Base-by-base conservation (phyloP, 2,113 vertebrate genomes). In the Opisthocomus hoazin region DNA sequence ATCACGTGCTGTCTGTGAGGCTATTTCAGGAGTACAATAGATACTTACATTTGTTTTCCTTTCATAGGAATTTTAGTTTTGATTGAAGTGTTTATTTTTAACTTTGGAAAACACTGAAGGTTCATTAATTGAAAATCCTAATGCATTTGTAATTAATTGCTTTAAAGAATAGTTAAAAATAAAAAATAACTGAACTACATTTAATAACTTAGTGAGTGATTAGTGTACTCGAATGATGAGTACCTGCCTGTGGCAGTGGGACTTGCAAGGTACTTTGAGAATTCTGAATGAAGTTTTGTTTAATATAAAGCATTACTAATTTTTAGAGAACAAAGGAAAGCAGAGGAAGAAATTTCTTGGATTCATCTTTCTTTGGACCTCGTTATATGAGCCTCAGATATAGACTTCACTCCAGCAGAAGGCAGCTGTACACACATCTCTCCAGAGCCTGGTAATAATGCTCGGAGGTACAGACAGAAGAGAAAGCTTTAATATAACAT, bases 111-210 rank as follows among this genome's bases (percentile, higher is more conserved):
- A 82, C 37, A 82, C 17, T 14, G 45, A 24, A 54, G 41, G 41
- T 36, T 89, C 77, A 79, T 90, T 75, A 92, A 94, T 84, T 92
- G 87, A 92, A 94, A 95, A 58, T 46, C 34, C 18, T 77, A 53
- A 73, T 73, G 69, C 50, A 79, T 61, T 90, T 79, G n/a, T 87
- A 92, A 84, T 76, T 91, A 94, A 92, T 54, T 84, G 51, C 53
- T 92, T 65, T 82, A 89, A 93, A 96, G 79, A 91, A 78, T 10
- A 84, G 73, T 81, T 78, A 89, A 95, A 93, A 95, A 68, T 60
- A 91, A 87, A 92, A 90, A 89, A 78, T 43, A 92, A 54, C 89
- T 66, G 53, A 94, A 65, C 26, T 53, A 11, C 46, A 60, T 70
- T 79, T 70, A 90, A 63, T 43, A 77, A 39, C 63, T 88, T 80